Percentiles rank a stretch among this genome's conserved stretches.
Evolutionary conservation across 2,888 invertebrate genomes (phyloP).

Genomic region (Tuberolachnus salignus): DNA sequence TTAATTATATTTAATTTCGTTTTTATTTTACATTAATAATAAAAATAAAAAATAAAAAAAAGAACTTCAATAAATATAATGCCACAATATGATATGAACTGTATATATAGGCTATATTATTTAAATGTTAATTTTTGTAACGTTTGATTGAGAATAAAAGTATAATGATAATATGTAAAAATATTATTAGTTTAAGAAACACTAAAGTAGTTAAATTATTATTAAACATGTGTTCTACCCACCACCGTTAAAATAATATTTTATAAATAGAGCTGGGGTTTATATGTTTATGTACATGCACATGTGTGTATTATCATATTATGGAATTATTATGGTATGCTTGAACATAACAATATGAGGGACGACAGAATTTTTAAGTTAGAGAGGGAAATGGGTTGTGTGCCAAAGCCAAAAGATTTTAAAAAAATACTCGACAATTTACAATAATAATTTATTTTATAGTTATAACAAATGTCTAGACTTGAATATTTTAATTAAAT

Average conservation of each 20-base stretch:
- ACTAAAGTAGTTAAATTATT: background rate
- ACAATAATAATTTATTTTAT: too few species aligned
- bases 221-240: background rate
- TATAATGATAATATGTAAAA: conserved; percentile 48
- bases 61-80: conserved; percentile 17
- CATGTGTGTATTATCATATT: too few species aligned
- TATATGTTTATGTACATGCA: too few species aligned
- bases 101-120: conserved; percentile 54
- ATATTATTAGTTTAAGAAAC: conserved; percentile 42
- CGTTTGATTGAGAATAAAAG: conserved; percentile 51
- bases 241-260: background rate
- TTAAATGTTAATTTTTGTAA: conserved; percentile 56
- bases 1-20: conserved; percentile 41
- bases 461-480: too few species aligned
- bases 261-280: too few species aligned
- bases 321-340: too few species aligned
- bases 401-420: too few species aligned
- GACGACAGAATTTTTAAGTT: too few species aligned
- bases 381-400: too few species aligned
- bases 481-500: too few species aligned
- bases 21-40: conserved; percentile 44
- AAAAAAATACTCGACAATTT: too few species aligned
- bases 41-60: conserved; percentile 29
- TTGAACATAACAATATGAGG: too few species aligned
- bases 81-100: conserved; percentile 24